These are phyloP conservation scores for Tethya wilhelma DNA, from an alignment of 37 sponge, comb jelly and placozoan genomes.

Conservation along the genomic window DNA sequence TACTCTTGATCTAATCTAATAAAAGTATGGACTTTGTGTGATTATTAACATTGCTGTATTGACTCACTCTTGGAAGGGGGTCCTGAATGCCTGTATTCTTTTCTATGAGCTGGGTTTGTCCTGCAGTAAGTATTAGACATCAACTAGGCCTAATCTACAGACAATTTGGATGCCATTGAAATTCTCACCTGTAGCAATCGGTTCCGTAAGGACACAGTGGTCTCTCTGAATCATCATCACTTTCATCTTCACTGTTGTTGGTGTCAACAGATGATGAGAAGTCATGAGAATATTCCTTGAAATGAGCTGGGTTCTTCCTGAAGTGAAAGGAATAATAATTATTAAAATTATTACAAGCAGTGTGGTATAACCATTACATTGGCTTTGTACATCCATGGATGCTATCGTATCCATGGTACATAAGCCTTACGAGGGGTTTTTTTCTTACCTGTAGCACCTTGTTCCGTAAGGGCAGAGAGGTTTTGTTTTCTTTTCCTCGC, in stretches of 20 bases:
- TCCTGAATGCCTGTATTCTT: conserved; percentile 60
- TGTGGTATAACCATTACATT: no score
- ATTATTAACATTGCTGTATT: no score
- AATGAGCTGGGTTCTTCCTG: conserved; percentile 91
- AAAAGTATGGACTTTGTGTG: no score
- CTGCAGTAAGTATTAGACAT: no score
- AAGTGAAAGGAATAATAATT: neutral
- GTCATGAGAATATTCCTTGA: conserved; percentile 81
- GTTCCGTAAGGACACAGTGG: conserved; percentile 82
- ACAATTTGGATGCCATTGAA: no score
- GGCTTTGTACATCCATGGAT: no score
- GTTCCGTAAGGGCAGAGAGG: conserved; percentile 80
- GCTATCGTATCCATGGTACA: no score
- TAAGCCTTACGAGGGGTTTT: conserved; percentile 44
- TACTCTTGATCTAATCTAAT: no score
- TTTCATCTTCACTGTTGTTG: neutral
- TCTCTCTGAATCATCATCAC: neutral
- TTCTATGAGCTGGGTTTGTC: conserved; percentile 72
- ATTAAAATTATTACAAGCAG: neutral
- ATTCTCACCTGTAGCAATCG: conserved; percentile 87
- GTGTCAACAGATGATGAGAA: neutral
- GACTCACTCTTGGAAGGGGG: conserved; percentile 5
- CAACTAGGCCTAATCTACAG: no score
- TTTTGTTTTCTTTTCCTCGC: conserved; percentile 24
- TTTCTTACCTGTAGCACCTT: conserved; percentile 75